These are phyloP conservation scores for Orthosia incerta DNA, from an alignment of 2,888 invertebrate species.

Conservation along the genomic window DNA sequence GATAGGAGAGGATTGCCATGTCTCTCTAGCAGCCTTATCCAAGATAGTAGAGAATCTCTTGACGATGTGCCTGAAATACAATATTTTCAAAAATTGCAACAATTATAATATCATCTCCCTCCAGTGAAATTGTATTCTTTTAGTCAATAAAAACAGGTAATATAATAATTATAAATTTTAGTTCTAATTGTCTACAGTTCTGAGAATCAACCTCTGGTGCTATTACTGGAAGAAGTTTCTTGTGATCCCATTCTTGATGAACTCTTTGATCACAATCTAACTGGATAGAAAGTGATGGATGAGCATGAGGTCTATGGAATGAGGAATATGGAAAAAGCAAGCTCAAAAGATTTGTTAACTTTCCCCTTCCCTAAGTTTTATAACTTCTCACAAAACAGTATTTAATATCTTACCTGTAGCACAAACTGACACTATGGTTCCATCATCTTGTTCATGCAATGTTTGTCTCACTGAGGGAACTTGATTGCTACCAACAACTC, in stretches of 20 bases:
- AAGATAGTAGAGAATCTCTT: slow-evolving; percentile 97
- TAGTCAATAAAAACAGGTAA: too few species aligned
- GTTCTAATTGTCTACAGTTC: neutral
- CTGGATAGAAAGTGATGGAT: too few species aligned
- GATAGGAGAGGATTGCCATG: slow-evolving; percentile 94
- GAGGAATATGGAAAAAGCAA: too few species aligned
- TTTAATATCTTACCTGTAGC: slow-evolving; percentile 92
- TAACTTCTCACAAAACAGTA: neutral
- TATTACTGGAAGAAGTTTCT: neutral
- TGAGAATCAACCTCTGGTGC: neutral
- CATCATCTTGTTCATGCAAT: slow-evolving; percentile 98
- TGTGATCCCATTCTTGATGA: neutral
- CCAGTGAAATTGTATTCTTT: too few species aligned
- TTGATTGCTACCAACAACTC: slow-evolving; percentile 85
- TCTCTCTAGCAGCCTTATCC: slow-evolving; percentile 95
- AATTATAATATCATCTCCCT: too few species aligned
- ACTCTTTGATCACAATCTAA: neutral
- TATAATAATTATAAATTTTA: too few species aligned
- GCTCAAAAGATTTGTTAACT: too few species aligned
- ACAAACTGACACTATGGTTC: slow-evolving; percentile 96
- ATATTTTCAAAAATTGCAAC: slow-evolving; percentile 4
- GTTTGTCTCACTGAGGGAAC: slow-evolving; percentile 90
- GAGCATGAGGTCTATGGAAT: too few species aligned
- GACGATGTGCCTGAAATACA: slow-evolving; percentile 94
- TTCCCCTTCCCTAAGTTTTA: too few species aligned